Conservation (phyloP, 2,888 invertebrate species). For the Gonocerus acuteangulatus region DNA sequence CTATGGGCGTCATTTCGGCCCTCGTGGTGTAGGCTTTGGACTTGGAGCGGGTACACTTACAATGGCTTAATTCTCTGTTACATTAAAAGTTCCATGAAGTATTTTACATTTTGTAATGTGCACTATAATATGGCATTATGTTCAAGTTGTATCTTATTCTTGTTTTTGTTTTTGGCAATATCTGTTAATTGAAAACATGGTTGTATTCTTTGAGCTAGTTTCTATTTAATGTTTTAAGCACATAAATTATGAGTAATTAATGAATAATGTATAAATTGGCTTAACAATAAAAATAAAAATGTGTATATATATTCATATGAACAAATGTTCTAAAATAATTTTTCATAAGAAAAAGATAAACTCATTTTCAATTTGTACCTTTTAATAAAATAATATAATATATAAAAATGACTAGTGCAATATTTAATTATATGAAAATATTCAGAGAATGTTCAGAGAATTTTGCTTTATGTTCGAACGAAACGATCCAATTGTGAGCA, state of each 20-base stretch:
- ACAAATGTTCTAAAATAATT: background rate
- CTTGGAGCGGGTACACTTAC: slow-evolving; percentile 84
- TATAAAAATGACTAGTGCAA: no score
- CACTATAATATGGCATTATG: slow-evolving; percentile 3
- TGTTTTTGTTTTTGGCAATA: background rate
- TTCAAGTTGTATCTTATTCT: slow-evolving; percentile 2
- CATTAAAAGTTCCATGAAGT: background rate
- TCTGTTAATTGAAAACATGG: background rate
- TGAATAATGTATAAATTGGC: background rate
- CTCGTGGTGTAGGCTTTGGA: slow-evolving; percentile 83
- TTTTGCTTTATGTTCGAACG: slow-evolving; percentile 19
- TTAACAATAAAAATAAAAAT: no score
- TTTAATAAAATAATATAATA: background rate
- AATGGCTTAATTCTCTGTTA: slow-evolving; percentile 55
- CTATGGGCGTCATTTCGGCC: slow-evolving; percentile 79
- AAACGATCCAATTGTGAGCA: slow-evolving; percentile 23
- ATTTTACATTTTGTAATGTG: slow-evolving; percentile 4
- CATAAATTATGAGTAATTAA: no score
- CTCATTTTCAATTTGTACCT: background rate
- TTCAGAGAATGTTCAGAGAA: slow-evolving; percentile 13
- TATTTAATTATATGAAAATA: no score
- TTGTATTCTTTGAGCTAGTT: background rate
- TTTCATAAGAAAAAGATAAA: background rate
- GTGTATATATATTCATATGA: no score
- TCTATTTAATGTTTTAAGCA: no score